Base-by-base conservation (phyloP, 2,888 invertebrate genomes). In the Polyommatus icarus region DNA sequence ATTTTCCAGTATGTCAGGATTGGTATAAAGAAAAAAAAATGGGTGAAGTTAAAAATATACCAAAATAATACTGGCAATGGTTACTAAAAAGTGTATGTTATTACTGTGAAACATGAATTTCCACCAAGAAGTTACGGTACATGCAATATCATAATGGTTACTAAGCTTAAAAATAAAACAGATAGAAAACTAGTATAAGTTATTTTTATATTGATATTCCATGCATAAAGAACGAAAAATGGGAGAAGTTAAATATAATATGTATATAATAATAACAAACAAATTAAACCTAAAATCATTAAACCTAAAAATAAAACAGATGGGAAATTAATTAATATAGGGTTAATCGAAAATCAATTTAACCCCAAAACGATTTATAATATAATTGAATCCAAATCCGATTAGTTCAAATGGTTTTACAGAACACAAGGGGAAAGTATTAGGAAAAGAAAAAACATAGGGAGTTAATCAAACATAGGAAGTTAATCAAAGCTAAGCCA, bases 401-500 rank as follows among this genome's bases (percentile, higher is more conserved):
- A 54, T 75, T 50, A 75, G 50, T 29, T 75, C 54, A 29, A 75
- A 18, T 3, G 29, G 54, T 50, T 75, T 54, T 54, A 75, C 54
- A 67, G 50, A 46, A 73, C 29, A 50, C 75, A 75, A 75, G 50
- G 75, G 29, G 75, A 12, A 24, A 29, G 29, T 15, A 75, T 54
- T 75, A 54, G 12, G 75, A 29, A 54, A 24, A 50, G 50, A 18
- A 29, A 50, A 75, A 85, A 84, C 82, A 85, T 85, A 87, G 85
- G 82, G 81, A 82, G 85, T 89, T 88, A 87, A 89, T 89, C 85
- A 88, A 90, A 90, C 10, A 46, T 85, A 87, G 85, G 82, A 82
- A 82, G 85, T 89, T 88, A 87, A 89, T 89, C 85, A 88, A 90
- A 90, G 87, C 88, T 87, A 86, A 86, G 85, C 85, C 82, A 82